A percentile compares a stretch with the other conserved stretches of the same genome.
Evolutionary conservation across 2,888 invertebrate genomes (phyloP).

Genomic region (Drosophila mulleri): DNA sequence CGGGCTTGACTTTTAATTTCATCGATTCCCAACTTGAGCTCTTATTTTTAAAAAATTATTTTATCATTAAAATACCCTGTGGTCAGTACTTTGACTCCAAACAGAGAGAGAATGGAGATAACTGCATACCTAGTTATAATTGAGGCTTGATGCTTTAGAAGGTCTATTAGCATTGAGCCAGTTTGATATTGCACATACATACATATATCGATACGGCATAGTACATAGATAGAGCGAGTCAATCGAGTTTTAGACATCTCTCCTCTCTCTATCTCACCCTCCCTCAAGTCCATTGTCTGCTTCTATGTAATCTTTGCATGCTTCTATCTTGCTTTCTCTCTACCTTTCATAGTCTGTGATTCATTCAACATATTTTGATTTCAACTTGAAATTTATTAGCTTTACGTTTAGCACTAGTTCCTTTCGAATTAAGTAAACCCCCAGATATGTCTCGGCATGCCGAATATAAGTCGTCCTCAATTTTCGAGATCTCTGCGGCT

Average conservation of each 20-base stretch:
- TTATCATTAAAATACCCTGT: neutral
- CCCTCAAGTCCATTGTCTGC: neutral
- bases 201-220: too few species aligned
- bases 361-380: neutral
- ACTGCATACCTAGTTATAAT: neutral
- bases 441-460: neutral
- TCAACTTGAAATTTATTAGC: neutral
- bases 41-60: too few species aligned
- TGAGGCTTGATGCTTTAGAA: too few species aligned
- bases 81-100: neutral
- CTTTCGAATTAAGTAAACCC: neutral
- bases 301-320: neutral
- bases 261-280: neutral
- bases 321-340: neutral
- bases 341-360: too few species aligned
- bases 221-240: too few species aligned
- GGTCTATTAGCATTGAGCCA: too few species aligned
- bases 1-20: neutral
- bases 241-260: neutral
- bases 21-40: neutral
- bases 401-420: neutral
- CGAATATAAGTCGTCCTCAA: neutral
- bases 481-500: neutral
- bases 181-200: too few species aligned
- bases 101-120: neutral